Percentiles rank a stretch among this genome's conserved stretches.
Conservation (phyloP, 2,888 invertebrate species). For the Steinernema scapterisci region DNA sequence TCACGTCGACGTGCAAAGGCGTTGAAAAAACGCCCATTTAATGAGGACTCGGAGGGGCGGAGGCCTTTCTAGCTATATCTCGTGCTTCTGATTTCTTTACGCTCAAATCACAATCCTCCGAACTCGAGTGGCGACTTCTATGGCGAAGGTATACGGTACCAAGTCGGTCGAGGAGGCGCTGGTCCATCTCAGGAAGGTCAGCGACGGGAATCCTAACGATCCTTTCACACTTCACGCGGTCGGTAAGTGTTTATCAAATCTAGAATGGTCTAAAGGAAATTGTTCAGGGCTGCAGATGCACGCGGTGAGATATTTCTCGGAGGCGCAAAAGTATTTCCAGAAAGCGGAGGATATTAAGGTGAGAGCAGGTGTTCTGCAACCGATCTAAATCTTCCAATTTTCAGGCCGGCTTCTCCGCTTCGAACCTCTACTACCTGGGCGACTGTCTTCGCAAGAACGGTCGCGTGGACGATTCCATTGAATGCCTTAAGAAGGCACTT, state of each 20-base stretch:
- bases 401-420: slow-evolving; percentile 41
- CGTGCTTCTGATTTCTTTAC: slow-evolving; percentile 1
- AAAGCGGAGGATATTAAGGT: slow-evolving; percentile 43
- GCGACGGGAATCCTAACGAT: slow-evolving; percentile 43
- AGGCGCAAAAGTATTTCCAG: slow-evolving; percentile 42
- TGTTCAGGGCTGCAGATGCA: slow-evolving; percentile 41
- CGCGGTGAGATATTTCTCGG: slow-evolving; percentile 38
- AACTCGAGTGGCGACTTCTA: neutral
- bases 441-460: slow-evolving; percentile 43
- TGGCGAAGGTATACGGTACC: slow-evolving; percentile 45
- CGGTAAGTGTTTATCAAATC: slow-evolving; percentile 24
- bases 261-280: no score
- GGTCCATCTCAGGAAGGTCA: slow-evolving; percentile 41
- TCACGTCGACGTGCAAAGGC: neutral
- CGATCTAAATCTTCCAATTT: slow-evolving; percentile 1
- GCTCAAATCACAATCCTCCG: neutral
- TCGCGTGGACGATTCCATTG: slow-evolving; percentile 39
- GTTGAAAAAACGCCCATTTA: slow-evolving; percentile 14
- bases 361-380: neutral
- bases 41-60: neutral
- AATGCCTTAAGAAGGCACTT: slow-evolving; percentile 45
- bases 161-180: slow-evolving; percentile 46
- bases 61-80: slow-evolving; percentile 4
- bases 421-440: slow-evolving; percentile 45
- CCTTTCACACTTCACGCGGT: slow-evolving; percentile 42